A percentile compares a stretch with the other conserved stretches of the same genome.
Conservation (phyloP, 2,888 invertebrate genomes). For the Cephus pygmeus region DNA sequence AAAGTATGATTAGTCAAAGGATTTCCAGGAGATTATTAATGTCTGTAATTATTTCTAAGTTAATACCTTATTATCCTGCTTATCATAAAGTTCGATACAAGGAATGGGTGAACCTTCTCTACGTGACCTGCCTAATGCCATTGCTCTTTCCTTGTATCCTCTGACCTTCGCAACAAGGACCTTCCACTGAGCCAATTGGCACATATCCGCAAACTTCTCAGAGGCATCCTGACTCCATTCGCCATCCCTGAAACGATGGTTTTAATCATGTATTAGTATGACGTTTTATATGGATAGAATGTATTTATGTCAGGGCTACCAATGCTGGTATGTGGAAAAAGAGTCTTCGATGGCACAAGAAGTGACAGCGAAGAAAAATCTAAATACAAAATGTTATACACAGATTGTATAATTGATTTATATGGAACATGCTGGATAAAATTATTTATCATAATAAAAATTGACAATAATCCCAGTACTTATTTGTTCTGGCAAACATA, state of each 20-base stretch:
- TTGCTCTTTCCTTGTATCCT: slow-evolving; percentile 73
- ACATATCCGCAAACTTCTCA: slow-evolving; percentile 47
- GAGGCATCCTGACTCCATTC: slow-evolving; percentile 56
- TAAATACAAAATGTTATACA: background rate
- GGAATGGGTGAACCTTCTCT: slow-evolving; percentile 81
- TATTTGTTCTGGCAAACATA: background rate
- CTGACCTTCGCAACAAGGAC: slow-evolving; percentile 80
- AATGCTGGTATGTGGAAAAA: background rate
- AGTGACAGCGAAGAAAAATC: background rate
- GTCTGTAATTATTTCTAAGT: background rate
- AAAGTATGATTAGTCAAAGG: background rate
- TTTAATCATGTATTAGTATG: background rate
- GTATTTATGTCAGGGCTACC: background rate
- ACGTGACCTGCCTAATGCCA: slow-evolving; percentile 57
- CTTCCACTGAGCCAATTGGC: slow-evolving; percentile 82
- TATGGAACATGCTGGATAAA: background rate
- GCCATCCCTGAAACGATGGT: slow-evolving; percentile 31
- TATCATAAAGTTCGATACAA: slow-evolving; percentile 80
- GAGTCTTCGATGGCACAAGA: background rate
- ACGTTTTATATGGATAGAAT: background rate
- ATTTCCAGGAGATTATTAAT: background rate
- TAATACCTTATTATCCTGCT: slow-evolving; percentile 69
- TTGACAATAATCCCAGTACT: background rate
- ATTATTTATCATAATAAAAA: background rate
- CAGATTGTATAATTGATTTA: background rate